These are phyloP conservation scores for Ommatoiulus sabulosus DNA, from an alignment of 2,888 invertebrate genomes.

Conservation along the genomic window DNA sequence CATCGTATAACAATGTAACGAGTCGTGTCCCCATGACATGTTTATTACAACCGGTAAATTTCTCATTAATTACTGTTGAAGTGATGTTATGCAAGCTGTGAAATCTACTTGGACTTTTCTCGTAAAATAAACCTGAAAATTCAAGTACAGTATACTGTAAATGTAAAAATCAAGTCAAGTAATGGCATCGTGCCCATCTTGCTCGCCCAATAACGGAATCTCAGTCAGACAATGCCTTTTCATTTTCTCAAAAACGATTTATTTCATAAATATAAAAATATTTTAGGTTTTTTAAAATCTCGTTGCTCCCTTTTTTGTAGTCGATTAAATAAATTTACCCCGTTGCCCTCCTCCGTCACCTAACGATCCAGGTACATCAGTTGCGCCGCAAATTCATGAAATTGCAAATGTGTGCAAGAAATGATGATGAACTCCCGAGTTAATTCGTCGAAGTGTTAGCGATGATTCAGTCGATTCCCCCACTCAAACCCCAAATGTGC, in stretches of 20 bases:
- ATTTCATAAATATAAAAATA: conserved; percentile 40
- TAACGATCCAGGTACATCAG: conserved; percentile 8
- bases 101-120: no score
- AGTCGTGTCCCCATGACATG: no score
- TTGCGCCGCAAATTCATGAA: neutral
- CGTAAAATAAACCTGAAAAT: no score
- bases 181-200: neutral
- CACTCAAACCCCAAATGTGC: neutral
- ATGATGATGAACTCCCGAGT: conserved; percentile 29
- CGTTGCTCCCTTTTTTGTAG: neutral
- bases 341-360: neutral
- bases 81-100: neutral
- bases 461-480: conserved; percentile 28
- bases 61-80: neutral
- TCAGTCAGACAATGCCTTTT: no score
- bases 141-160: no score
- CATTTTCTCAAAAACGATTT: conserved; percentile 33
- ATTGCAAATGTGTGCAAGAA: conserved; percentile 7
- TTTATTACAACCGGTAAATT: neutral
- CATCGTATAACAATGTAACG: no score
- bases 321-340: conserved; percentile 40
- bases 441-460: conserved; percentile 31
- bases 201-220: no score
- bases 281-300: conserved; percentile 12
- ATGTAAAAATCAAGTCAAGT: neutral